Percentiles rank a stretch among this genome's conserved stretches.
These are phyloP conservation scores for Ophion slaviceki DNA, from an alignment of 2,888 invertebrate species.

Conservation along the genomic window DNA sequence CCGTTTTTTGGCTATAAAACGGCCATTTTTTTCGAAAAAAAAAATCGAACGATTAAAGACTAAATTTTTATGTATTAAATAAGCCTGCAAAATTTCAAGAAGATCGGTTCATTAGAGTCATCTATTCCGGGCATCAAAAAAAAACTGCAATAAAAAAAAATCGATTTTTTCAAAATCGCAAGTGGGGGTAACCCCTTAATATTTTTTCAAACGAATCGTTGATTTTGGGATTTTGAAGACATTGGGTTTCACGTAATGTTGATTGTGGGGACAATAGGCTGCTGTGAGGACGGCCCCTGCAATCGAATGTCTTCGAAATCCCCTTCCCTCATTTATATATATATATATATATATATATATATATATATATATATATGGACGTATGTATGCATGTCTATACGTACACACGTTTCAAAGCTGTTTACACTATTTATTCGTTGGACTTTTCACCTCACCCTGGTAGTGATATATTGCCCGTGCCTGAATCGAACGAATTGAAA, in stretches of 20 bases:
- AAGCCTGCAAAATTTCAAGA: too few relatives aligned
- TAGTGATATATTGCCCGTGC: slow-evolving; percentile 61
- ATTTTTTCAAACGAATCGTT: not conserved
- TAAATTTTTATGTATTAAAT: too few relatives aligned
- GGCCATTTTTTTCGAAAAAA: too few relatives aligned
- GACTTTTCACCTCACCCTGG: slow-evolving; percentile 64
- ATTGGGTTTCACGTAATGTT: not conserved
- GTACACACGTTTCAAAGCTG: slow-evolving; percentile 59
- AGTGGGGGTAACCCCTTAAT: too few relatives aligned
- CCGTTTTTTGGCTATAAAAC: too few relatives aligned
- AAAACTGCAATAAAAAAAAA: too few relatives aligned
- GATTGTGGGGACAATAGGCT: not conserved
- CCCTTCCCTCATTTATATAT: slow-evolving; percentile 4
- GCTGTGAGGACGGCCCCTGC: not conserved
- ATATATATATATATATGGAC: slow-evolving; percentile 11
- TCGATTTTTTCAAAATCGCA: too few relatives aligned
- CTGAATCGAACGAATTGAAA: slow-evolving; percentile 46
- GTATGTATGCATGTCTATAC: not conserved
- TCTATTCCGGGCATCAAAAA: too few relatives aligned
- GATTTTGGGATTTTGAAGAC: not conserved
- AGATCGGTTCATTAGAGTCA: too few relatives aligned
- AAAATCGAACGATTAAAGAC: too few relatives aligned
- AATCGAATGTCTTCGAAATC: not conserved
- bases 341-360: slow-evolving; percentile 26
- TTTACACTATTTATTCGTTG: slow-evolving; percentile 70